phyloP scores from a whole-genome alignment of 1,140 invertebrate species.

The Tetramorium alpestre region DNA sequence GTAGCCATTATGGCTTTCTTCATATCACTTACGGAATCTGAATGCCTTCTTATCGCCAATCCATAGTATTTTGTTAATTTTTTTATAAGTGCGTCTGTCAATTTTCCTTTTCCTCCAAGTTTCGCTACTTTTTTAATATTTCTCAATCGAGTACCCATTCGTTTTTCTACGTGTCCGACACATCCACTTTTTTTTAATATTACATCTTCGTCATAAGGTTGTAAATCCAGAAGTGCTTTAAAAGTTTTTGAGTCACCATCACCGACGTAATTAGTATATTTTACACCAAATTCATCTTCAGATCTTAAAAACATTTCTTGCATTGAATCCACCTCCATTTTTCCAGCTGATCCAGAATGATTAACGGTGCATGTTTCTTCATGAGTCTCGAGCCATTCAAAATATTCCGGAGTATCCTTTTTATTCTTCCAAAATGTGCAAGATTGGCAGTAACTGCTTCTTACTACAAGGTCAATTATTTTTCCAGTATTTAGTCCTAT shows the following conservation, averaged over 20 bases:
- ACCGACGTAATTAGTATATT: neutral
- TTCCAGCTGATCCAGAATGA: neutral
- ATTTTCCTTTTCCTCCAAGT: neutral
- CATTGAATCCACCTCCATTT: neutral
- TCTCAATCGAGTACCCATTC: neutral
- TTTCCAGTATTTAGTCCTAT: constrained; percentile 8
- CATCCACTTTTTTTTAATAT: neutral
- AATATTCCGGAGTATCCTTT: neutral
- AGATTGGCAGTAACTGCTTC: neutral
- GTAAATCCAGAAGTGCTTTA: neutral
- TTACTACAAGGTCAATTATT: constrained; percentile 26
- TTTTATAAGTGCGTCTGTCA: neutral
- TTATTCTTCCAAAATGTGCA: neutral
- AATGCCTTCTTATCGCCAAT: neutral
- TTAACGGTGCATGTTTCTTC: neutral
- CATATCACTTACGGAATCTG: neutral
- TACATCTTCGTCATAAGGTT: neutral
- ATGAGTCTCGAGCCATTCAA: neutral
- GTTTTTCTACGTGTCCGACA: neutral
- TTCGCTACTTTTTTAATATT: neutral
- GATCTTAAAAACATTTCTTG: no score
- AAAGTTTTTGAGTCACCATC: neutral
- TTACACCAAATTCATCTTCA: no score
- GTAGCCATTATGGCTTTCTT: neutral
- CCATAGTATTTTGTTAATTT: constrained; percentile 1